These are phyloP conservation scores for Pterocles gutturalis DNA, from an alignment of 2,113 vertebrate species.

Conservation along the genomic window DNA sequence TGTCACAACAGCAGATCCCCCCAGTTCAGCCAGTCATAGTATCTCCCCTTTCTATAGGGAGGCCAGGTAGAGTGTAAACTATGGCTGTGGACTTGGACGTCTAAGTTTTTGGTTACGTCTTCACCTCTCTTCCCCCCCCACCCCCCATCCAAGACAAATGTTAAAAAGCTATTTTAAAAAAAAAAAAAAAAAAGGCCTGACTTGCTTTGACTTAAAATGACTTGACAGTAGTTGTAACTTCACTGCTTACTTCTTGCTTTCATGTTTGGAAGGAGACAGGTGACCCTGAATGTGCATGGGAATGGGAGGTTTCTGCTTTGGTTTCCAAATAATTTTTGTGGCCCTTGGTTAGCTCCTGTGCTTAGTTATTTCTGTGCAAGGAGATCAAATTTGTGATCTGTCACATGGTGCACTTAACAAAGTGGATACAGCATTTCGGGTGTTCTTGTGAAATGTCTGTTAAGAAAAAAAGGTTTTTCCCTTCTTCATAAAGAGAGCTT, in stretches of 20 bases:
- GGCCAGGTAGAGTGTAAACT: conserved; percentile 76
- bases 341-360: neutral
- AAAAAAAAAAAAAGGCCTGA: neutral
- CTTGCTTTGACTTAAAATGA: neutral
- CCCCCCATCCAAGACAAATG: neutral
- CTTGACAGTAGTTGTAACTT: neutral
- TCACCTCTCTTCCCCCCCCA: neutral
- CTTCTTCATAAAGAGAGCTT: neutral
- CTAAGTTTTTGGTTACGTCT: neutral
- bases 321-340: neutral
- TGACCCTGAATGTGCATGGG: neutral
- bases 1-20: conserved; percentile 73
- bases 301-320: neutral
- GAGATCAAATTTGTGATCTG: neutral
- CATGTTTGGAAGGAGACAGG: neutral
- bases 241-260: neutral
- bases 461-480: neutral
- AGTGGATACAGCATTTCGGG: too few relatives aligned
- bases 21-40: conserved; percentile 76
- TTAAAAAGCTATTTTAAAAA: neutral
- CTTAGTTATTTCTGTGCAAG: neutral
- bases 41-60: conserved; percentile 71
- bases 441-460: neutral
- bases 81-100: neutral
- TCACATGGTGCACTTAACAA: neutral